Conservation (phyloP, 2,113 vertebrate species). For the Ceyx melanurus region DNA sequence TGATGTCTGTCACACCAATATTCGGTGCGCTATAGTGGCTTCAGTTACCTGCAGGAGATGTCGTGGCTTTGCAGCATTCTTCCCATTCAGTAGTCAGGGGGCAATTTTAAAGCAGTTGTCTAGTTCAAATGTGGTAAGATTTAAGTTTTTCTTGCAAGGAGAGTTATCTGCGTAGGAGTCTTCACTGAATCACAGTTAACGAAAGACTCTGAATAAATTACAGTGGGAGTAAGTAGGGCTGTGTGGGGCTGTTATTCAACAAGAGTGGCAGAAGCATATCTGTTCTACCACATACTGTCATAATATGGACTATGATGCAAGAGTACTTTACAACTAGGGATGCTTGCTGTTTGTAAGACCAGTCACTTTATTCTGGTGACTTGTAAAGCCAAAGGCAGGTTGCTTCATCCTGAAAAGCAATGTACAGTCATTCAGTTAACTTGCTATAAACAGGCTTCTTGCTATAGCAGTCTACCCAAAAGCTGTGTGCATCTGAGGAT, state of each 20-base stretch:
- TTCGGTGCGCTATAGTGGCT: background rate
- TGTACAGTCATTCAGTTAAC: background rate
- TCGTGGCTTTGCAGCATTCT: background rate
- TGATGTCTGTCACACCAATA: background rate
- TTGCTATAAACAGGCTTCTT: background rate
- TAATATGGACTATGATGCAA: background rate
- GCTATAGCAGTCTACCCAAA: background rate
- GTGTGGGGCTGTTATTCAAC: background rate
- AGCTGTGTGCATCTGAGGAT: background rate
- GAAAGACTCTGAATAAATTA: background rate
- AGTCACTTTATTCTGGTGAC: background rate
- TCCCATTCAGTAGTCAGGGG: background rate
- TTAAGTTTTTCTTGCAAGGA: background rate
- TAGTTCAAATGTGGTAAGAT: background rate
- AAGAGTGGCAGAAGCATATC: background rate
- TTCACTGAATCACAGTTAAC: background rate
- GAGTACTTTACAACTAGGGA: background rate
- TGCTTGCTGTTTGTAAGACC: background rate
- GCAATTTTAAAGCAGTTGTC: background rate
- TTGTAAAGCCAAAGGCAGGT: background rate
- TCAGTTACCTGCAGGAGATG: background rate
- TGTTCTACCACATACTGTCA: accelerated
- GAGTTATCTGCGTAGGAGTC: background rate
- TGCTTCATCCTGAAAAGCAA: background rate
- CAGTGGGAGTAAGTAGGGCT: background rate